Evolutionary conservation across 2,888 invertebrate genomes (phyloP), one percentile per base, ranked within the genome.

Genomic region (Drosophila mettleri): DNA sequence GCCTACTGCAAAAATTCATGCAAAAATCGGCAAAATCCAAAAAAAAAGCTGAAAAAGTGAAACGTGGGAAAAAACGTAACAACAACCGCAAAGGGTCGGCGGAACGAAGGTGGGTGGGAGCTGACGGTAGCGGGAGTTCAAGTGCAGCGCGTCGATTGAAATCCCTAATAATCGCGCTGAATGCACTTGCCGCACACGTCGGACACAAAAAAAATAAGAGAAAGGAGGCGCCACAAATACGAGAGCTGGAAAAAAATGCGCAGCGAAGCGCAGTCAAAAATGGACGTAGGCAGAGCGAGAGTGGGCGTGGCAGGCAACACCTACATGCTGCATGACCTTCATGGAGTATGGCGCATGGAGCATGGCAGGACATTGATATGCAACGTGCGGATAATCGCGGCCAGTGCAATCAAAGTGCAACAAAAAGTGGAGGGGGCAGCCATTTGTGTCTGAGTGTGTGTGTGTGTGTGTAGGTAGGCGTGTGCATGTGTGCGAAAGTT

Each of bases 371-470:
- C 87, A 85, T 85, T 85, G 85, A 85, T 85, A 85, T 85, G 85
- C 89, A 85, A 70, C 79, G 70, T 76, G 75, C 76, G 85, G 85
- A 88, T 88, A 88, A 88, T 88, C 85, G 87, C 85, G 71, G 73
- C 55, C 74, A 88, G 79, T 85, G 84, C 88, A 88, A 84, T 84
- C 86, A 88, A 88, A 88, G 83, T 83, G 83, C 83, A 83, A 58
- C 74, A 43, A 55, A 69, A 74, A 38, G 36, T 20, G 43, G 29
- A 49, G 33, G n/a, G 38, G n/a, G 9, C n/a, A 36, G 49, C 14
- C 33, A 31, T 0, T 8, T 3, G 14, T 8, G 14, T 8, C 1
- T 5, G 2, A 2, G 33, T 27, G 14, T n/a, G 33, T 10, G 22
- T 16, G 8, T 22, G 16, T 33, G 9, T 18, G 29, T 24, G 18